phyloP scores from a whole-genome alignment of 2,113 vertebrate species.

The Telmatochromis bifrenatus region DNA sequence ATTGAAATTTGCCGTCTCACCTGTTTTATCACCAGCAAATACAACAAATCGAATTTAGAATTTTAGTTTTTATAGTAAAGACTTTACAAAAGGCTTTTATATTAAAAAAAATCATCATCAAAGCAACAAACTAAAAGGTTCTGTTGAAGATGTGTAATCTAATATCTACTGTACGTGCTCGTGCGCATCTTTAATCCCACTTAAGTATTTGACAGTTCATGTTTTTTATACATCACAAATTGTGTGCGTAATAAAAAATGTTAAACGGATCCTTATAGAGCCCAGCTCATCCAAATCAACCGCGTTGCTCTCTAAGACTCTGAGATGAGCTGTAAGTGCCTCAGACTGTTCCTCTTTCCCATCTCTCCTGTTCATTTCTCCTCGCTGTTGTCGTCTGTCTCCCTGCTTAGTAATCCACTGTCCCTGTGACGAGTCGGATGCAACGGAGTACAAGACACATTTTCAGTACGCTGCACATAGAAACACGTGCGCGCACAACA shows the following conservation, averaged over 20 bases:
- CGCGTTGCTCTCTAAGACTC: neutral
- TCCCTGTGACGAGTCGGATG: neutral
- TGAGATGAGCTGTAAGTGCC: neutral
- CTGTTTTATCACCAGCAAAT: neutral
- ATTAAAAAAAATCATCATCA: fast-evolving
- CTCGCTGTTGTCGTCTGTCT: neutral
- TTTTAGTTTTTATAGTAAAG: neutral
- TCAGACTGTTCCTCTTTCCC: neutral
- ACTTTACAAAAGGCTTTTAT: neutral
- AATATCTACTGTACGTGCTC: too few relatives aligned
- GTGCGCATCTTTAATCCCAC: fast-evolving
- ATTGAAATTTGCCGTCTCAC: neutral
- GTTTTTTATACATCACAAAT: neutral
- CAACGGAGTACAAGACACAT: neutral
- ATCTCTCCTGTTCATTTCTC: neutral
- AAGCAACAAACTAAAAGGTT: neutral
- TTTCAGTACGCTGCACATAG: neutral
- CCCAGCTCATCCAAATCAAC: neutral
- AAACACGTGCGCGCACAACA: neutral
- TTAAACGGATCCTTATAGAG: neutral
- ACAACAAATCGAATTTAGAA: neutral
- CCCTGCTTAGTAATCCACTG: neutral
- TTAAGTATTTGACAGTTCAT: neutral
- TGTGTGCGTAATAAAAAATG: neutral
- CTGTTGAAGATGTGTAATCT: neutral